A percentile compares a stretch with the other conserved stretches of the same genome.
Conservation (phyloP, 2,888 invertebrate species). For the Chaetogeoica ovagalla region DNA sequence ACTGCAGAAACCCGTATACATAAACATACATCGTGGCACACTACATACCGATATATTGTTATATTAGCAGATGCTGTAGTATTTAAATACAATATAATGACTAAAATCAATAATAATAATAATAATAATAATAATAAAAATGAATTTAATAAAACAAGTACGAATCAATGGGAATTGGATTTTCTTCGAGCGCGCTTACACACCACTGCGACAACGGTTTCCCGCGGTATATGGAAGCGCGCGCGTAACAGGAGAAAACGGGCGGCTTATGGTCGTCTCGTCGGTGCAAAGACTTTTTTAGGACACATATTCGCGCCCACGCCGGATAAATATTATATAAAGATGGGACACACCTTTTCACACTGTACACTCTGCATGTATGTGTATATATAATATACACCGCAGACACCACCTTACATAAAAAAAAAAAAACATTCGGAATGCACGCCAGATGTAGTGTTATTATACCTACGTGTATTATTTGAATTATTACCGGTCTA, state of each 20-base stretch:
- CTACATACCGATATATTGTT: neutral
- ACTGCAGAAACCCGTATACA: neutral
- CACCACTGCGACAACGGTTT: neutral
- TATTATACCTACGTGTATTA: constrained; percentile 11
- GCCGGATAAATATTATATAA: constrained; percentile 14
- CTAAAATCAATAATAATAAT: too few species aligned
- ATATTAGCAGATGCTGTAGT: constrained; percentile 10
- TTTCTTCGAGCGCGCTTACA: neutral
- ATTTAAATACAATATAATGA: constrained; percentile 7
- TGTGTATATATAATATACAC: neutral
- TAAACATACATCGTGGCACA: neutral
- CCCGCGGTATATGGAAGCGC: constrained; percentile 15
- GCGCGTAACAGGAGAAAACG: neutral
- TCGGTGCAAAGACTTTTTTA: constrained; percentile 21
- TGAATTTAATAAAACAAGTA: neutral
- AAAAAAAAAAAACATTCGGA: too few species aligned
- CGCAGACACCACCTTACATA: too few species aligned
- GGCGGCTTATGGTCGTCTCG: neutral
- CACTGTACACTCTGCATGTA: neutral
- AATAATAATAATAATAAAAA: too few species aligned
- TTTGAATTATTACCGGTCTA: constrained; percentile 52
- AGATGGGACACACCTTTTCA: constrained; percentile 50
- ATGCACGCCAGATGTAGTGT: neutral
- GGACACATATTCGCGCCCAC: constrained; percentile 38
- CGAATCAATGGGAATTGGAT: constrained; percentile 5